phyloP scores from a whole-genome alignment of 2,113 vertebrate genomes.

The Sakesphorus luctuosus region DNA sequence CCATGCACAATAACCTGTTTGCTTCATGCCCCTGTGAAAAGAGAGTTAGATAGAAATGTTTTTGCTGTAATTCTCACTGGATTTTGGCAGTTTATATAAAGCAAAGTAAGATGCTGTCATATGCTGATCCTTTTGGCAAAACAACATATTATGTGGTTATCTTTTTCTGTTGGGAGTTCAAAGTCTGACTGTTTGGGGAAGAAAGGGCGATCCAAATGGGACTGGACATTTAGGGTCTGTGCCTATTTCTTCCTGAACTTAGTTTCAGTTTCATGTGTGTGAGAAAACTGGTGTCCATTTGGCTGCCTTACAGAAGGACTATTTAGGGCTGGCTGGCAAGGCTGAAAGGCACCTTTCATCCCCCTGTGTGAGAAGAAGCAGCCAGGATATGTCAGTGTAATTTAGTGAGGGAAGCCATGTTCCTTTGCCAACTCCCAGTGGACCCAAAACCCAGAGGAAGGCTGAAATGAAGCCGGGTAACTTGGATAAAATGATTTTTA shows the following conservation, averaged over 20 bases:
- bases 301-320: not conserved
- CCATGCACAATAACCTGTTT: not conserved
- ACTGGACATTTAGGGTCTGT: not conserved
- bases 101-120: not conserved
- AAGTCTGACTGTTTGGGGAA: not conserved
- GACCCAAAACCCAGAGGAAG: not conserved
- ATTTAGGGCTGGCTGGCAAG: not conserved
- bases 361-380: not conserved
- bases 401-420: not conserved
- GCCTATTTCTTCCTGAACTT: not conserved
- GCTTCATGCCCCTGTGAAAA: not conserved
- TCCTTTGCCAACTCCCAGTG: not conserved
- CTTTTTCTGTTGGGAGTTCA: not conserved
- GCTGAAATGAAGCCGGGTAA: not conserved
- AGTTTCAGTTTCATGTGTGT: not conserved
- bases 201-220: not conserved
- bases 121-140: not conserved
- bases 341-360: not conserved
- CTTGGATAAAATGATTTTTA: not conserved
- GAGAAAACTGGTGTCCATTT: not conserved
- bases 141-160: not conserved
- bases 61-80: not conserved
- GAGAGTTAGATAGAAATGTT: not conserved
- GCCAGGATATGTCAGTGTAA: not conserved
- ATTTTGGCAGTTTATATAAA: not conserved